These are phyloP conservation scores for Yponomeuta malinellus DNA, from an alignment of 2,888 invertebrate genomes.

Conservation along the genomic window DNA sequence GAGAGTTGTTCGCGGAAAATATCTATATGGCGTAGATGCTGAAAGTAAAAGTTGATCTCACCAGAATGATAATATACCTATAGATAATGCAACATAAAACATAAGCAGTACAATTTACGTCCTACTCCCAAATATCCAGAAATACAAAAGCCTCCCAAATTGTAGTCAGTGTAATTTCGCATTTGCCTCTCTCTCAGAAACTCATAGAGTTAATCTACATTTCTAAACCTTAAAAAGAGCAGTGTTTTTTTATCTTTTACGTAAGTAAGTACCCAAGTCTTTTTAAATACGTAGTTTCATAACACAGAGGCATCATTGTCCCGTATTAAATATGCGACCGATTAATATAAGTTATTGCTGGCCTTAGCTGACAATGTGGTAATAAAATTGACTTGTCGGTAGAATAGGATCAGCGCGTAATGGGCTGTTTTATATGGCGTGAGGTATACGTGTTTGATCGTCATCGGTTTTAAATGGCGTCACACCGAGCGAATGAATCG, in stretches of 20 bases:
- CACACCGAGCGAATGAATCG: not conserved
- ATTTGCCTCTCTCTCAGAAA: too few species aligned
- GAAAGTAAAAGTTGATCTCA: too few species aligned
- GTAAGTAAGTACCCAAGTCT: not conserved
- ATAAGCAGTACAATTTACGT: too few species aligned
- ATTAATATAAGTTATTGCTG: slow-evolving; percentile 62
- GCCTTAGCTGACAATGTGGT: slow-evolving; percentile 55
- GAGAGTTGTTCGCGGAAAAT: too few species aligned
- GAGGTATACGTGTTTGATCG: slow-evolving; percentile 59
- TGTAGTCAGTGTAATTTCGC: too few species aligned
- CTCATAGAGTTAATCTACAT: too few species aligned
- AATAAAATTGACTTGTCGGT: slow-evolving; percentile 64
- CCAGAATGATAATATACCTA: too few species aligned
- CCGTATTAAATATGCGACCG: slow-evolving; percentile 53
- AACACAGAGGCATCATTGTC: slow-evolving; percentile 21
- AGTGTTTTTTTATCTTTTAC: not conserved
- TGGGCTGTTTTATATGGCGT: slow-evolving; percentile 33
- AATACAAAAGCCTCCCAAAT: too few species aligned
- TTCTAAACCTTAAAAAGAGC: too few species aligned
- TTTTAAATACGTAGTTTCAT: not conserved
- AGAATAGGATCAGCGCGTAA: slow-evolving; percentile 67
- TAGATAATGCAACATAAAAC: too few species aligned
- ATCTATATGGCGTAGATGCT: too few species aligned
- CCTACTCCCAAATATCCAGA: too few species aligned
- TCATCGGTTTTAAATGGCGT: slow-evolving; percentile 33